Conservation (phyloP, 1,140 invertebrate genomes). For the Drosophila tropicalis region DNA sequence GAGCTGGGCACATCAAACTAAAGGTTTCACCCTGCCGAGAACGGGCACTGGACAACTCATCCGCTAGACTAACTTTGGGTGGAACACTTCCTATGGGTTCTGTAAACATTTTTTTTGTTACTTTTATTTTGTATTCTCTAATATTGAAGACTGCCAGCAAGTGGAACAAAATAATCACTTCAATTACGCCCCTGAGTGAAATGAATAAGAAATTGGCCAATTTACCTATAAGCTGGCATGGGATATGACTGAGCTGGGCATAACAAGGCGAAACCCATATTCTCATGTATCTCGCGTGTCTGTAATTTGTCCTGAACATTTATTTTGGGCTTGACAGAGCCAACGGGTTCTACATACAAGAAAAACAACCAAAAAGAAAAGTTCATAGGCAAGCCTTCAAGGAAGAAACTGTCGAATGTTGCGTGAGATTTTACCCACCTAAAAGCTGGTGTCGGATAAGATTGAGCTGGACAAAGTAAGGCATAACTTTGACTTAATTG, state of each 20-base stretch:
- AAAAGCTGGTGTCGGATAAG: constrained; percentile 88
- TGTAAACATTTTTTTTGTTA: constrained; percentile 76
- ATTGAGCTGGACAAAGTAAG: constrained; percentile 86
- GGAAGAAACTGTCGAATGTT: constrained; percentile 48
- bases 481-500: constrained; percentile 87
- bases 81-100: constrained; percentile 90
- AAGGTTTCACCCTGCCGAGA: constrained; percentile 71
- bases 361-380: constrained; percentile 8
- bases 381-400: not conserved
- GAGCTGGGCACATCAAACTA: constrained; percentile 86
- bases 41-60: constrained; percentile 87
- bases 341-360: constrained; percentile 87
- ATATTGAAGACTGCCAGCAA: constrained; percentile 33
- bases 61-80: constrained; percentile 89
- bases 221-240: constrained; percentile 87
- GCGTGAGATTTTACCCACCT: constrained; percentile 84
- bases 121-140: not conserved
- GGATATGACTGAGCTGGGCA: constrained; percentile 89
- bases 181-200: constrained; percentile 29
- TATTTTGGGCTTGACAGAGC: constrained; percentile 88
- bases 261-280: constrained; percentile 84
- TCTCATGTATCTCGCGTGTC: constrained; percentile 74
- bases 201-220: constrained; percentile 44
- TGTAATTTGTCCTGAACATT: constrained; percentile 84
- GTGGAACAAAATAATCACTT: constrained; percentile 49